Percentiles rank a stretch among this genome's conserved stretches.
These are phyloP conservation scores for Oryzias woworae DNA, from an alignment of 2,113 vertebrate genomes.

Conservation along the genomic window DNA sequence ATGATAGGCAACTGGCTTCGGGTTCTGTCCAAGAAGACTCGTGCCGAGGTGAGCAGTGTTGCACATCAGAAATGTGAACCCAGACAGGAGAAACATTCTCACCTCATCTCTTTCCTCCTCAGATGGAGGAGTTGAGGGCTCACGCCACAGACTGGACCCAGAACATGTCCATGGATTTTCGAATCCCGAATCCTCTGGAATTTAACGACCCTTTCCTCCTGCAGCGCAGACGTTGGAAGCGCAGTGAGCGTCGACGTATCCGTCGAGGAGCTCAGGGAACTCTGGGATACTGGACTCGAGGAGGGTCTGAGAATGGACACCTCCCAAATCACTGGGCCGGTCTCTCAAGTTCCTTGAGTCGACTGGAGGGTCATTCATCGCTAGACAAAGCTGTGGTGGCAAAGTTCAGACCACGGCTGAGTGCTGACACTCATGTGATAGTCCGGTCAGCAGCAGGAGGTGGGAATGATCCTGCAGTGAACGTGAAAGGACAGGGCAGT, in stretches of 20 bases:
- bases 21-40: slow-evolving; percentile 85
- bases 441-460: slow-evolving; percentile 8
- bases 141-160: slow-evolving; percentile 90
- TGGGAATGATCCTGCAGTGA: slow-evolving; percentile 28
- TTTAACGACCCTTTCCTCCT: slow-evolving; percentile 80
- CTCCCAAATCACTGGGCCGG: slow-evolving; percentile 63
- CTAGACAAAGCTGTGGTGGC: slow-evolving; percentile 19
- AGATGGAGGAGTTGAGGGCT: slow-evolving; percentile 91
- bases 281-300: slow-evolving; percentile 51
- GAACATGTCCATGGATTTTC: slow-evolving; percentile 86
- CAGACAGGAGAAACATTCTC: neutral
- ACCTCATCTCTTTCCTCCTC: slow-evolving; percentile 12
- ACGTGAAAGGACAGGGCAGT: slow-evolving; percentile 35
- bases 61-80: neutral
- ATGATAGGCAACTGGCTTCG: slow-evolving; percentile 92
- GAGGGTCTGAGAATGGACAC: slow-evolving; percentile 69
- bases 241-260: slow-evolving; percentile 67
- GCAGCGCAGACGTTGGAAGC: slow-evolving; percentile 76
- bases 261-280: slow-evolving; percentile 66
- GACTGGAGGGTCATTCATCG: slow-evolving; percentile 37
- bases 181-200: slow-evolving; percentile 82
- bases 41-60: slow-evolving; percentile 81
- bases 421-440: slow-evolving; percentile 4
- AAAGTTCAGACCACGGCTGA: slow-evolving; percentile 14
- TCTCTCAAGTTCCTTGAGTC: slow-evolving; percentile 61